Conservation (phyloP, 2,888 invertebrate species). For the Argyresthia goedartella region DNA sequence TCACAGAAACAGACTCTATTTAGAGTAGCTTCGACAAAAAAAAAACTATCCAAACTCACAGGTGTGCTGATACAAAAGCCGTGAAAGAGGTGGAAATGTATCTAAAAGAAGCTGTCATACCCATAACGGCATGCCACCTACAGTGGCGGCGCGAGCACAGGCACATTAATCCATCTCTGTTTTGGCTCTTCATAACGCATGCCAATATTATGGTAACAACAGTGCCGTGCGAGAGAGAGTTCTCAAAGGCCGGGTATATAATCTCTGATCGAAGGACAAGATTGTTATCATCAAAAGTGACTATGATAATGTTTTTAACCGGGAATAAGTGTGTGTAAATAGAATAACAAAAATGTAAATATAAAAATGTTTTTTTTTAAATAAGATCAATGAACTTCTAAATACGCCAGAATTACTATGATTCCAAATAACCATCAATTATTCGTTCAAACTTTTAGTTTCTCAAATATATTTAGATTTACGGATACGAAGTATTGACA, state of each 20-base stretch:
- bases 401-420: too few species aligned
- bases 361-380: not conserved
- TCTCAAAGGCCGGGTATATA: not conserved
- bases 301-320: too few species aligned
- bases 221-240: not conserved
- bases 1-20: too few species aligned
- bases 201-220: not conserved
- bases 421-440: too few species aligned
- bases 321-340: too few species aligned
- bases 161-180: not conserved
- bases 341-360: not conserved
- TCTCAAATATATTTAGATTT: too few species aligned
- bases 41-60: not conserved
- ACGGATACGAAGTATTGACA: too few species aligned
- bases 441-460: too few species aligned
- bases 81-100: conserved; percentile 1
- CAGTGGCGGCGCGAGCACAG: conserved; percentile 1
- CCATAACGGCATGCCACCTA: not conserved
- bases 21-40: too few species aligned
- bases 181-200: not conserved
- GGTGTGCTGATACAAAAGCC: not conserved
- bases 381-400: too few species aligned
- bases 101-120: not conserved
- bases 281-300: not conserved
- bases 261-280: not conserved